Conservation (phyloP, 2,888 invertebrate species). For the Drosophila kanekoi region DNA sequence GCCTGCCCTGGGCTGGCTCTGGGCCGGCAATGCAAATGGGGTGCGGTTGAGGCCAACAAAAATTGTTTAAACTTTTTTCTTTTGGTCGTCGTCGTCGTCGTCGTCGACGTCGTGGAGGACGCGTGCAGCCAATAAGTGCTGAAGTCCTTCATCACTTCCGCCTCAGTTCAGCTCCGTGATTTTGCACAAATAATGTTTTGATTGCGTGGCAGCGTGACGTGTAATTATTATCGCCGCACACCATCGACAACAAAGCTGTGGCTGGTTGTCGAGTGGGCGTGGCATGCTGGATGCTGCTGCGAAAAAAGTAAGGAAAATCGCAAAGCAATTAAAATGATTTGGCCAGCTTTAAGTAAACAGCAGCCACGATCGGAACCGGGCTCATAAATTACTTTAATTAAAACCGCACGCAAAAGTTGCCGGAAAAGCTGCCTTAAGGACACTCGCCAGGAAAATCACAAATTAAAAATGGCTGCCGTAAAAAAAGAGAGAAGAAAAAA, state of each 20-base stretch:
- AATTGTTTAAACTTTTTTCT: constrained; percentile 65
- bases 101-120: constrained; percentile 45
- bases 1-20: background rate
- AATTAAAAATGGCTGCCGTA: constrained; percentile 70
- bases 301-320: constrained; percentile 37
- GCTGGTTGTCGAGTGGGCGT: constrained; percentile 32
- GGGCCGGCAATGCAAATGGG: constrained; percentile 60
- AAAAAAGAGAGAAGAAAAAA: constrained; percentile 41
- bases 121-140: constrained; percentile 83
- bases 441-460: constrained; percentile 55
- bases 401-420: constrained; percentile 37
- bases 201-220: constrained; percentile 83
- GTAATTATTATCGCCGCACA: constrained; percentile 81
- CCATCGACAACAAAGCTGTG: constrained; percentile 58
- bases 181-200: constrained; percentile 84
- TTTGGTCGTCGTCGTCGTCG: constrained; percentile 19
- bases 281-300: constrained; percentile 46
- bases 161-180: constrained; percentile 83
- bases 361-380: constrained; percentile 22
- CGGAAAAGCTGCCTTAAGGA: constrained; percentile 64
- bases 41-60: constrained; percentile 47
- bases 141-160: constrained; percentile 83
- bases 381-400: constrained; percentile 64
- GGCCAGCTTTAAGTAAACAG: constrained; percentile 48
- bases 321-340: constrained; percentile 77